Conservation (phyloP, 2,888 invertebrate species). For the Cryptocheilus praepositus region DNA sequence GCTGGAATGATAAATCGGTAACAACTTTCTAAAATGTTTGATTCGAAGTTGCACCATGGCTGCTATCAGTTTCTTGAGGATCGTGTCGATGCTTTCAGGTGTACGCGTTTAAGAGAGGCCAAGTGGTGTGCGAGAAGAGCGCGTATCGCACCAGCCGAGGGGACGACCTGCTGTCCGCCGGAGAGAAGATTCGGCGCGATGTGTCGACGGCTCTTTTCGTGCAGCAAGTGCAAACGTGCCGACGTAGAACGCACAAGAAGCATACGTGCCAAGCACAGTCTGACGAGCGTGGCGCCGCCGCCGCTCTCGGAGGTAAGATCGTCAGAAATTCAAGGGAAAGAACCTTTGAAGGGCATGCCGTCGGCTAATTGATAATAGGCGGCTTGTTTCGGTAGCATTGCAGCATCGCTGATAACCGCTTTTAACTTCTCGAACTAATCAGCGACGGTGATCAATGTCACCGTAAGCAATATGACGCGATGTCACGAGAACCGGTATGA, state of each 20-base stretch:
- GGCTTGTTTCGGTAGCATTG: too few species aligned
- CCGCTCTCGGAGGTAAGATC: constrained; percentile 69
- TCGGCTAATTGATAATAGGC: background rate
- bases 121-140: constrained; percentile 61
- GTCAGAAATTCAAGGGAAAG: background rate
- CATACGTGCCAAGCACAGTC: constrained; percentile 72
- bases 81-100: constrained; percentile 37
- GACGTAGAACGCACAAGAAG: constrained; percentile 62
- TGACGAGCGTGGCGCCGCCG: constrained; percentile 71
- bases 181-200: constrained; percentile 65
- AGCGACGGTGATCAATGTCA: too few species aligned
- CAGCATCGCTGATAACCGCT: too few species aligned
- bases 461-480: too few species aligned
- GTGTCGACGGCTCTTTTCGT: constrained; percentile 60
- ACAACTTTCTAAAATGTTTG: too few species aligned
- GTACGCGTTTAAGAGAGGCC: constrained; percentile 53
- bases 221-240: constrained; percentile 52
- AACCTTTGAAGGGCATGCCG: too few species aligned
- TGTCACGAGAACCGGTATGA: too few species aligned
- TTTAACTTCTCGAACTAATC: too few species aligned
- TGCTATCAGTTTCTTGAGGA: too few species aligned
- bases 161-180: constrained; percentile 63
- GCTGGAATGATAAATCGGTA: too few species aligned
- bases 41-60: too few species aligned
- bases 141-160: constrained; percentile 64